Conservation (phyloP, 2,113 vertebrate genomes). For the Catagonus wagneri region DNA sequence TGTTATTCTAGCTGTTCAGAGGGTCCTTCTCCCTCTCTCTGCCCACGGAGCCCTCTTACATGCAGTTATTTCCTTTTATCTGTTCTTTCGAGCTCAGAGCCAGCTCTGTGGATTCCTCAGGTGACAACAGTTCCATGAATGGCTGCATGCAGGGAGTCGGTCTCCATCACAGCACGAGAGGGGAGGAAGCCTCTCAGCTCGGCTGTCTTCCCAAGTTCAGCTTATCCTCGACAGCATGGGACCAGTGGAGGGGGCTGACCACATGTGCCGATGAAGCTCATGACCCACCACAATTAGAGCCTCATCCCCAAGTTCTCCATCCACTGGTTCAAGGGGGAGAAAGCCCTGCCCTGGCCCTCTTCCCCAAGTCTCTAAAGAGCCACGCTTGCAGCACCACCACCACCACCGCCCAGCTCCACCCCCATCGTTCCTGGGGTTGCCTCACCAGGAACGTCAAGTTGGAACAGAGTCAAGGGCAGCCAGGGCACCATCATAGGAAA, state of each 20-base stretch:
- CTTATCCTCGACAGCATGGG: neutral
- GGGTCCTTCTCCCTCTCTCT: neutral
- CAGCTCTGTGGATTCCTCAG: neutral
- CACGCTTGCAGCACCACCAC: neutral
- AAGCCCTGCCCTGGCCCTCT: neutral
- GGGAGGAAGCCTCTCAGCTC: neutral
- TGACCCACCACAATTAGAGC: neutral
- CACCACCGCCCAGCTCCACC: neutral
- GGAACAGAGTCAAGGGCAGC: neutral
- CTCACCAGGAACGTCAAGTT: neutral
- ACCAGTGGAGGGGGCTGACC: neutral
- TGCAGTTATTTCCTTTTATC: neutral
- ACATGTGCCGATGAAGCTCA: neutral
- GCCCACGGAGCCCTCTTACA: neutral
- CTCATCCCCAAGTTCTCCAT: neutral
- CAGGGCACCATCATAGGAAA: neutral
- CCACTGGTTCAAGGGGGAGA: neutral
- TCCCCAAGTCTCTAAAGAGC: too few relatives aligned
- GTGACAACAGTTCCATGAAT: neutral
- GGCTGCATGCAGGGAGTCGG: neutral
- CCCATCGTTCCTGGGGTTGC: neutral
- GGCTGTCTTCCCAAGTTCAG: neutral
- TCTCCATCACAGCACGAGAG: neutral
- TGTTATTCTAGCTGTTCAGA: accelerated
- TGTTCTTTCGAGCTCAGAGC: neutral